Conservation (phyloP, 2,113 vertebrate species). For the Odocoileus hemionus region DNA sequence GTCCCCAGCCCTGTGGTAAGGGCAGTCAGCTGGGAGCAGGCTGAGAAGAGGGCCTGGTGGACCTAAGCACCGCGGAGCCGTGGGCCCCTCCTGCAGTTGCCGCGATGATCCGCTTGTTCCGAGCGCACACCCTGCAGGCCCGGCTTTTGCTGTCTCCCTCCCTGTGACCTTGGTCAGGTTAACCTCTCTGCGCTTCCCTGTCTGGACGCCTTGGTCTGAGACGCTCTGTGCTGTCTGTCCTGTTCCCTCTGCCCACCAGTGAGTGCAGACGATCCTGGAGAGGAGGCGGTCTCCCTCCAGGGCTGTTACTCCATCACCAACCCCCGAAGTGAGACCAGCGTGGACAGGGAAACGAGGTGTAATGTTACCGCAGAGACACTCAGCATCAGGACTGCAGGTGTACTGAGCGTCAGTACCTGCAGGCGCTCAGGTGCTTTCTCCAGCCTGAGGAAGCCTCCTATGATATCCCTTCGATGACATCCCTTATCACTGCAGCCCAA, state of each 20-base stretch:
- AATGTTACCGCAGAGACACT: accelerated
- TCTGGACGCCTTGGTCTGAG: accelerated
- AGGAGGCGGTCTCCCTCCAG: not conserved
- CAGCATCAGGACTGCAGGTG: not conserved
- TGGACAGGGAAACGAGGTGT: accelerated
- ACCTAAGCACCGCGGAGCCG: accelerated
- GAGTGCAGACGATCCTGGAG: accelerated
- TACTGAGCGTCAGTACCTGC: not conserved
- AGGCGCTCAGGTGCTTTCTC: not conserved
- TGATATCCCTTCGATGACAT: accelerated
- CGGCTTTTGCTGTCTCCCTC: accelerated
- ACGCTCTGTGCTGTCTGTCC: not conserved
- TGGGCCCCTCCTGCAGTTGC: accelerated
- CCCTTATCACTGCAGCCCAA: not conserved
- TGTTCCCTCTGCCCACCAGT: accelerated
- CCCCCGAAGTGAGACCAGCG: accelerated
- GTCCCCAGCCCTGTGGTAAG: accelerated
- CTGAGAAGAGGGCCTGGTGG: not conserved
- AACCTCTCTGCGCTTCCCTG: not conserved
- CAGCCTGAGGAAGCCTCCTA: not conserved
- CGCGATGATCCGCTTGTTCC: accelerated
- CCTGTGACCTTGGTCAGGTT: too few relatives aligned
- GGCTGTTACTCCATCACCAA: not conserved
- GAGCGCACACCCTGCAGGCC: accelerated
- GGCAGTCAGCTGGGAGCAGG: accelerated